A percentile compares a stretch with the other conserved stretches of the same genome.
Evolutionary conservation across 2,888 invertebrate species (phyloP).

Genomic region (Drosophila maculinotata): DNA sequence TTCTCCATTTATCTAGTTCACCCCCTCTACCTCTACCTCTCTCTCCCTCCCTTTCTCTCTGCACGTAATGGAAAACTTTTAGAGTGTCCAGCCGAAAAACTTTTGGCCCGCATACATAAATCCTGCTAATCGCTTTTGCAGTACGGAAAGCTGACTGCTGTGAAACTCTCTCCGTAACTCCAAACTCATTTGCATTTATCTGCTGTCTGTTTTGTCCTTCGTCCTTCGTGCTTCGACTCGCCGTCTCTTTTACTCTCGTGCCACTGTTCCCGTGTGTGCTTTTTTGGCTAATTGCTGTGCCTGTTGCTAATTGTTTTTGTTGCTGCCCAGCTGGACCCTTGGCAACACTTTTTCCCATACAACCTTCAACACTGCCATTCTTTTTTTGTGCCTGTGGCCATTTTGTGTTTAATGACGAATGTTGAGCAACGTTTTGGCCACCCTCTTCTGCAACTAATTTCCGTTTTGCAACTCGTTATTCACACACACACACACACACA

Average conservation of each 20-base stretch:
- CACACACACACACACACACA: slow-evolving; percentile 29
- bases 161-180: slow-evolving; percentile 43
- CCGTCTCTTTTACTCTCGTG: not conserved
- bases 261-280: slow-evolving; percentile 20
- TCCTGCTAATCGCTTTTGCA: slow-evolving; percentile 73
- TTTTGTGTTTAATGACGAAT: slow-evolving; percentile 58
- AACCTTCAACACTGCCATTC: slow-evolving; percentile 40
- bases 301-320: slow-evolving; percentile 79
- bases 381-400: slow-evolving; percentile 27
- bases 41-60: slow-evolving; percentile 3
- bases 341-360: slow-evolving; percentile 50
- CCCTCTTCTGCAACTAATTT: slow-evolving; percentile 68
- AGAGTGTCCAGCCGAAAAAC: slow-evolving; percentile 45
- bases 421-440: slow-evolving; percentile 40
- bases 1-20: slow-evolving; percentile 47
- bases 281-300: slow-evolving; percentile 68
- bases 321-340: slow-evolving; percentile 26
- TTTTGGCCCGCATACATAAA: slow-evolving; percentile 65
- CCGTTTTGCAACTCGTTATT: slow-evolving; percentile 71
- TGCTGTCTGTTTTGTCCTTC: slow-evolving; percentile 56
- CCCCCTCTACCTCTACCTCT: not conserved
- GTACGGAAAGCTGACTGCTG: slow-evolving; percentile 68
- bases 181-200: slow-evolving; percentile 77
- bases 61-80: slow-evolving; percentile 65
- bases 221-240: not conserved